Evolutionary conservation across 1,140 invertebrate species (phyloP).

Genomic region (Rhynchophorus ferrugineus): DNA sequence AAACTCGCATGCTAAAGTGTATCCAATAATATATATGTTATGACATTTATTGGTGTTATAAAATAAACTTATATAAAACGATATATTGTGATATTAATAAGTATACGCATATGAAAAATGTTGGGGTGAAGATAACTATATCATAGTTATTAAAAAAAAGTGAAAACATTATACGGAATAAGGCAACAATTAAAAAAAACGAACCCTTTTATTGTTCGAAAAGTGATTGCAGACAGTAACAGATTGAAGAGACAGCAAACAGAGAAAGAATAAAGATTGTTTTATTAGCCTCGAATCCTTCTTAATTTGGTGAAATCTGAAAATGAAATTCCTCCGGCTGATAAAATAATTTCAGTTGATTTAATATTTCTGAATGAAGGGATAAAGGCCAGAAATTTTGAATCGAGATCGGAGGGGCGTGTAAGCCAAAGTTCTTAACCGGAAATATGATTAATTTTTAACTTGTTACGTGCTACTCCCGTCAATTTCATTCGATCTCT

Average conservation of each 20-base stretch:
- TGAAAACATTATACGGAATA: too few relatives aligned
- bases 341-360: conserved; percentile 13
- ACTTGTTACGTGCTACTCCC: background rate
- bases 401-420: background rate
- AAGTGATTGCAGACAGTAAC: background rate
- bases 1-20: too few relatives aligned
- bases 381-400: background rate
- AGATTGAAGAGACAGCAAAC: background rate
- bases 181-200: too few relatives aligned
- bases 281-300: background rate
- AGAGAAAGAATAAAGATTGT: conserved; percentile 1
- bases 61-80: too few relatives aligned
- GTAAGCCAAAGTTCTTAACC: background rate
- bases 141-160: too few relatives aligned
- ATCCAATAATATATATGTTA: too few relatives aligned
- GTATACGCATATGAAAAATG: too few relatives aligned
- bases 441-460: background rate
- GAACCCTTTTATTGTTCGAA: background rate
- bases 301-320: conserved; percentile 11
- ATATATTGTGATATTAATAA: too few relatives aligned
- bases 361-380: conserved; percentile 11
- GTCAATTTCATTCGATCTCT: background rate
- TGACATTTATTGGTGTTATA: too few relatives aligned
- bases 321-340: conserved; percentile 7
- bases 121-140: too few relatives aligned